Conservation (phyloP, 2,888 invertebrate genomes). For the Drosophila eohydei region DNA sequence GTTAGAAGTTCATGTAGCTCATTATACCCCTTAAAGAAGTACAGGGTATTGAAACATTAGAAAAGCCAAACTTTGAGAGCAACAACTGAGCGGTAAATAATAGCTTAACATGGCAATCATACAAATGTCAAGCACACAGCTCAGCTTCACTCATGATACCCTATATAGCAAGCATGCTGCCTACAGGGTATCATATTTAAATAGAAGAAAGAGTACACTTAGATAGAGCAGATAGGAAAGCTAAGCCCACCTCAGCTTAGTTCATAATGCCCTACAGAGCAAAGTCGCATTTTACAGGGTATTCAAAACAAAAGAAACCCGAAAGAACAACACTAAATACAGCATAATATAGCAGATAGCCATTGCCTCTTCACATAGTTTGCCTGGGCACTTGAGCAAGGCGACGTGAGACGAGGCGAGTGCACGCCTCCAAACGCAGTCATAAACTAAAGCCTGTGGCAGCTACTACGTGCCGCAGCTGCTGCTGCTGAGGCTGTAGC, state of each 20-base stretch:
- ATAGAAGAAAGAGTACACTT: not conserved
- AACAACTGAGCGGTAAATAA: not conserved
- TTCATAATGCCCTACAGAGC: not conserved
- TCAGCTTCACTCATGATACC: not conserved
- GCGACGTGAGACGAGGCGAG: not conserved
- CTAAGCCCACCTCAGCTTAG: not conserved
- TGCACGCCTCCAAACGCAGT: slow-evolving; percentile 7
- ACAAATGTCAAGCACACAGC: not conserved
- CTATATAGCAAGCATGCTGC: not conserved
- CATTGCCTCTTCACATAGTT: slow-evolving; percentile 6
- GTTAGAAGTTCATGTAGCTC: too few species aligned
- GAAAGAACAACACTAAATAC: slow-evolving; percentile 2
- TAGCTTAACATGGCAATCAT: not conserved
- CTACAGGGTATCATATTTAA: slow-evolving; percentile 1
- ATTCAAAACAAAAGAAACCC: slow-evolving; percentile 6
- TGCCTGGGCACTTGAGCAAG: slow-evolving; percentile 2
- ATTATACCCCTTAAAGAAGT: not conserved
- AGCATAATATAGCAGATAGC: slow-evolving; percentile 13
- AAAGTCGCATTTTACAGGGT: not conserved
- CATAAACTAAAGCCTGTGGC: slow-evolving; percentile 37
- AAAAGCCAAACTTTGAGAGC: not conserved
- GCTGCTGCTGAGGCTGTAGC: slow-evolving; percentile 1
- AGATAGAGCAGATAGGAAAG: not conserved
- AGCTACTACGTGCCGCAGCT: slow-evolving; percentile 42
- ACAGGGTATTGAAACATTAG: not conserved